Evolutionary conservation across 1,140 invertebrate species (phyloP).

Genomic region (Penaeus indicus): DNA sequence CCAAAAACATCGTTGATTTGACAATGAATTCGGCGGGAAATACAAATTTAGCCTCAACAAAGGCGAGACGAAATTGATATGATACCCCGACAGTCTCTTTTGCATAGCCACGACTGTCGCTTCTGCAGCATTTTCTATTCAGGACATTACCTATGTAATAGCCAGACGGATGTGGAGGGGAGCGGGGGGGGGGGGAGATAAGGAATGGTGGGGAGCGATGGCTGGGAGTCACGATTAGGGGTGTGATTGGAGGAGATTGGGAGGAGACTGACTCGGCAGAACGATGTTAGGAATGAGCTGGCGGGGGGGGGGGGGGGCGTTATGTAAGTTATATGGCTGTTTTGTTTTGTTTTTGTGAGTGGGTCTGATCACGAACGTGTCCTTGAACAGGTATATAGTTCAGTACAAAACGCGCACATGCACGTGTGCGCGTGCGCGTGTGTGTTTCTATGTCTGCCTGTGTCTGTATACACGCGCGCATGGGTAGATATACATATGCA

Average conservation of each 20-base stretch:
- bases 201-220: no score
- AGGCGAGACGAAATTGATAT: conserved; percentile 36
- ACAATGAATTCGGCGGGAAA: conserved; percentile 35
- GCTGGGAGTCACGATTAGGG: not conserved
- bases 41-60: conserved; percentile 35
- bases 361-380: no score
- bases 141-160: conserved; percentile 42
- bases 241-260: not conserved
- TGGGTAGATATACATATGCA: no score
- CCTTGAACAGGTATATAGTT: no score
- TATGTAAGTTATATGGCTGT: no score
- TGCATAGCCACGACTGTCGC: conserved; percentile 23
- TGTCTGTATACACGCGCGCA: no score
- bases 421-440: no score
- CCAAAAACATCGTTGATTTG: conserved; percentile 29
- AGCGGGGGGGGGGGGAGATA: not conserved
- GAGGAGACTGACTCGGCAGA: not conserved
- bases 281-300: no score
- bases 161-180: conserved; percentile 28
- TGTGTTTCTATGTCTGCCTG: no score
- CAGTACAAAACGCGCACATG: no score
- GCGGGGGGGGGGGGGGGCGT: no score
- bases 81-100: conserved; percentile 33
- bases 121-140: conserved; percentile 29
- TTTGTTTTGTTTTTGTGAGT: no score